phyloP scores from a whole-genome alignment of 1,140 invertebrate genomes.

The Lethocerus indicus region DNA sequence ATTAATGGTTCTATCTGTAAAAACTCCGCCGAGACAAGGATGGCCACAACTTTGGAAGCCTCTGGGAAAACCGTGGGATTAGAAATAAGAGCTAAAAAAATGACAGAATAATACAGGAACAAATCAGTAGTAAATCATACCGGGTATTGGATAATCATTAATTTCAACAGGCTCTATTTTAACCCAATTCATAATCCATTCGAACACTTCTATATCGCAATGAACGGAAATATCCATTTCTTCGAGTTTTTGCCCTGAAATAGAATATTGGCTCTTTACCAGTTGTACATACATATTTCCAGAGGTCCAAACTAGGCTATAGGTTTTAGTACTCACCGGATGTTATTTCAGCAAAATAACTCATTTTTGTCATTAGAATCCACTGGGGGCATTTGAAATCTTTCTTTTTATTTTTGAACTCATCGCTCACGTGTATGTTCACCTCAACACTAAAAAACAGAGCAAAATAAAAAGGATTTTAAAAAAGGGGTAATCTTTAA shows the following conservation, averaged over 20 bases:
- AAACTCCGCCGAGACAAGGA: constrained; percentile 85
- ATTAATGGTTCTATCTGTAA: constrained; percentile 82
- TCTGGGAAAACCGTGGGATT: constrained; percentile 31
- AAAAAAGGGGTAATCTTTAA: too few relatives aligned
- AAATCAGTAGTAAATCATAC: background rate
- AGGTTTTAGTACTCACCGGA: constrained; percentile 28
- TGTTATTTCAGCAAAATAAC: constrained; percentile 81
- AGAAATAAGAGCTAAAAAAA: constrained; percentile 11
- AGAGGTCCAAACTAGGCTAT: background rate
- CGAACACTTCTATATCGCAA: constrained; percentile 83
- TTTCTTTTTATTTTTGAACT: constrained; percentile 67
- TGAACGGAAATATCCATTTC: constrained; percentile 94
- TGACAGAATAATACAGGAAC: background rate
- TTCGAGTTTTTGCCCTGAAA: constrained; percentile 56
- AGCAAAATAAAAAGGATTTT: constrained; percentile 14
- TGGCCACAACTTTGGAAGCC: constrained; percentile 70
- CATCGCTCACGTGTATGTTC: constrained; percentile 75
- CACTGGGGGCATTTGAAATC: constrained; percentile 78
- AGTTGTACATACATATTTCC: background rate
- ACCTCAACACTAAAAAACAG: constrained; percentile 47
- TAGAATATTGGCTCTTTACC: constrained; percentile 14
- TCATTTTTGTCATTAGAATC: constrained; percentile 76
- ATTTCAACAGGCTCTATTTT: constrained; percentile 25
- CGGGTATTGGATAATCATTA: background rate
- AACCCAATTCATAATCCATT: constrained; percentile 94